These are phyloP conservation scores for Drosophila leonis DNA, from an alignment of 2,888 invertebrate genomes.

Conservation along the genomic window DNA sequence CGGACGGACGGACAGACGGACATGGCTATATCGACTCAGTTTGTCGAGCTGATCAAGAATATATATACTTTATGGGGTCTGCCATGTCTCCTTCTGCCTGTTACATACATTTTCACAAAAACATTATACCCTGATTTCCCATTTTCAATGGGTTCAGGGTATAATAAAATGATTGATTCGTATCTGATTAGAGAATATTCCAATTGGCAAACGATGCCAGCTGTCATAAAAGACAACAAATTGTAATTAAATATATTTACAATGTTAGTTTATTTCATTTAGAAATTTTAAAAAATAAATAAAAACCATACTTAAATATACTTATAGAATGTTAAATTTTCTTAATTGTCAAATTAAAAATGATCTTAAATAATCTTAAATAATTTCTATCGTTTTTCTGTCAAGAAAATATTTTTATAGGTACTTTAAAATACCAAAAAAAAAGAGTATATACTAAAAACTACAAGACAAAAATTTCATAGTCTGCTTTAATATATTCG, in stretches of 20 bases:
- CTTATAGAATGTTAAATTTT: neutral
- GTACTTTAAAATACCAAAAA: neutral
- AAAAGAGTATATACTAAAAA: neutral
- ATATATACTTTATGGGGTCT: no score
- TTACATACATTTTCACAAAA: no score
- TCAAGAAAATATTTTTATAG: neutral
- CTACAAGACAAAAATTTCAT: no score
- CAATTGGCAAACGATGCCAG: neutral
- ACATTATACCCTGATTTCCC: no score
- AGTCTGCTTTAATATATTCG: slow-evolving; percentile 4
- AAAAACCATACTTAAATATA: neutral
- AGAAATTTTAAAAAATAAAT: no score
- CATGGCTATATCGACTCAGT: no score
- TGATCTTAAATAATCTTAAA: neutral
- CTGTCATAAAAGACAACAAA: neutral
- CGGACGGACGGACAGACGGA: no score
- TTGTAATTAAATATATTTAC: neutral
- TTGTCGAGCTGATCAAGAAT: no score
- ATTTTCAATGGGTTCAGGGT: no score
- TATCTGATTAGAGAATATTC: neutral
- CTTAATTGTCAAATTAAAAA: no score
- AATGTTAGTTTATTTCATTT: neutral
- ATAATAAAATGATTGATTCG: neutral
- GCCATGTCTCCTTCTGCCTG: no score
- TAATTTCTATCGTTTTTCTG: neutral